phyloP scores from a whole-genome alignment of 2,113 vertebrate species.

The Leptodactylus fuscus region DNA sequence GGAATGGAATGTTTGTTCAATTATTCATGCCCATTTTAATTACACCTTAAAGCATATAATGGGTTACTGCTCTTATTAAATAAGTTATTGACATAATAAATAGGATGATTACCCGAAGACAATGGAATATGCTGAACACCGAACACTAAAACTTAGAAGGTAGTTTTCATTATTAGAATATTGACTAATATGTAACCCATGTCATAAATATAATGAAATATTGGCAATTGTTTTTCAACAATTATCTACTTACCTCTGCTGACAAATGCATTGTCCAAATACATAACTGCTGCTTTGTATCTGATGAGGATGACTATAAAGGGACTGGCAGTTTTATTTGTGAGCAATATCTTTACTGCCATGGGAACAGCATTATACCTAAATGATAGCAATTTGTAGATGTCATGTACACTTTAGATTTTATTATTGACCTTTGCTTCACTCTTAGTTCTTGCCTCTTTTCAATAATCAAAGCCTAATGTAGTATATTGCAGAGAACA shows the following conservation, averaged over 20 bases:
- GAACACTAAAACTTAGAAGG: not conserved
- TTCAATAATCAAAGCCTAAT: slow-evolving; percentile 51
- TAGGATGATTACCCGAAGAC: not conserved
- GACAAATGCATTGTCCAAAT: not conserved
- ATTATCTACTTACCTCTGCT: not conserved
- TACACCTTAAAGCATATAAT: not conserved
- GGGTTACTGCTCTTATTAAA: not conserved
- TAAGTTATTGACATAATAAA: not conserved
- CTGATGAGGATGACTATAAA: slow-evolving; percentile 16
- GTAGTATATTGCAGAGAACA: slow-evolving; percentile 44
- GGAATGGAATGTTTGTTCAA: not conserved
- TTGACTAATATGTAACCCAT: not conserved
- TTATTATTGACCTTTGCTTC: slow-evolving; percentile 45
- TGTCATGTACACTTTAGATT: slow-evolving; percentile 52
- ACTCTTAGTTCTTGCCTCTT: slow-evolving; percentile 19
- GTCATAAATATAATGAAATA: not conserved
- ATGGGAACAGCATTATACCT: slow-evolving; percentile 26
- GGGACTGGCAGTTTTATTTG: slow-evolving; percentile 19
- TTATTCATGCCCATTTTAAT: not conserved
- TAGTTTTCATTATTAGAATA: not conserved
- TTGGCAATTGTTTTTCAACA: not conserved
- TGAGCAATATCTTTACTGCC: slow-evolving; percentile 27
- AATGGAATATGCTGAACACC: not conserved
- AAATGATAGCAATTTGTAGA: slow-evolving; percentile 48
- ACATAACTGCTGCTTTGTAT: not conserved